These are phyloP conservation scores for Palloptera scutellata DNA, from an alignment of 2,888 invertebrate genomes.

Conservation along the genomic window DNA sequence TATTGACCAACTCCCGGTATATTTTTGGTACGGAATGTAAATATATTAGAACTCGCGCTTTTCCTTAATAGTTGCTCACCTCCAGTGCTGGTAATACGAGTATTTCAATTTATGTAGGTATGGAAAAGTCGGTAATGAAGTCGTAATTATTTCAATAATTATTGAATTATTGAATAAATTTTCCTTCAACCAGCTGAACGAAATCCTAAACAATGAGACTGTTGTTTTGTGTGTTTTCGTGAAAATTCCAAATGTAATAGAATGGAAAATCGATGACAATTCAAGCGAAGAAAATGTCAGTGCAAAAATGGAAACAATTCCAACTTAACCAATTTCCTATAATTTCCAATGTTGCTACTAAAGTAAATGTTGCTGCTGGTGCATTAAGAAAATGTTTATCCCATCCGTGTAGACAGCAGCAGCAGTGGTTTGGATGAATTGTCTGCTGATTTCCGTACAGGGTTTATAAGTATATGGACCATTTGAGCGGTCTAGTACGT, in stretches of 20 bases:
- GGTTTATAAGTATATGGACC: slow-evolving; percentile 16
- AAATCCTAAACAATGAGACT: background rate
- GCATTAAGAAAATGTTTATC: background rate
- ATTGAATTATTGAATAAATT: no score
- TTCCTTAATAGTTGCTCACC: no score
- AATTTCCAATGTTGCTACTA: slow-evolving; percentile 43
- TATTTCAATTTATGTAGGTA: no score
- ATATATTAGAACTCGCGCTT: no score
- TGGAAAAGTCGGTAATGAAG: no score
- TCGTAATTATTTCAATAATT: no score
- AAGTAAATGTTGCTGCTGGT: background rate
- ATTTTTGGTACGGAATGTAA: no score
- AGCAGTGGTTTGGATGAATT: background rate
- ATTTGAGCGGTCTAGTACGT: slow-evolving; percentile 7
- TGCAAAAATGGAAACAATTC: slow-evolving; percentile 49
- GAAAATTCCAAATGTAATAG: background rate
- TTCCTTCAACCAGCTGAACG: no score
- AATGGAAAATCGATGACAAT: background rate
- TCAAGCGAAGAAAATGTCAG: slow-evolving; percentile 47
- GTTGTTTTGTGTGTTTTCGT: background rate
- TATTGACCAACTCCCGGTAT: no score
- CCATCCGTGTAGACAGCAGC: background rate
- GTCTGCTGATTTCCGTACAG: slow-evolving; percentile 3
- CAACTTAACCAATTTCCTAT: slow-evolving; percentile 55
- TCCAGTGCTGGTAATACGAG: no score